Evolutionary conservation across 2,113 vertebrate species (phyloP).

Genomic region (Spizaetus ornatus): DNA sequence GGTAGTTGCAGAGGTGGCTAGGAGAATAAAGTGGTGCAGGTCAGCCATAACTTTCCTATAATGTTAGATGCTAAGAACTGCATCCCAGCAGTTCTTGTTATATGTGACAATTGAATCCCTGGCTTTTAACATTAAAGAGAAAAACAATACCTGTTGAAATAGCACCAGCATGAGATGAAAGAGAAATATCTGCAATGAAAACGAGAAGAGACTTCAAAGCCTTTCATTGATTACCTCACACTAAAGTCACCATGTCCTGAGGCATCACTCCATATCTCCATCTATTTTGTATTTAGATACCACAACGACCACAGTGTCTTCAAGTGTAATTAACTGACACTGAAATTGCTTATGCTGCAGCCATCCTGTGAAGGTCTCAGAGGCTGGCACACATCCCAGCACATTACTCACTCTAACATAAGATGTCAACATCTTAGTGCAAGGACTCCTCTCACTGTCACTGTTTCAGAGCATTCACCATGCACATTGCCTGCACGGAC

Average conservation of each 20-base stretch:
- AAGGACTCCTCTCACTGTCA: not conserved
- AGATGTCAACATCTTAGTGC: not conserved
- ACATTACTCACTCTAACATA: not conserved
- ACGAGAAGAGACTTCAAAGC: not conserved
- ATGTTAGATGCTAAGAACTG: not conserved
- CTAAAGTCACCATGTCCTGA: not conserved
- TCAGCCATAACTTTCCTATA: not conserved
- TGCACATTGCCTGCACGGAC: not conserved
- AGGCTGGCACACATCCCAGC: not conserved
- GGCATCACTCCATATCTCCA: not conserved
- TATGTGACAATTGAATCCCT: not conserved
- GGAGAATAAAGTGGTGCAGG: not conserved
- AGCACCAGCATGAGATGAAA: conserved; percentile 59
- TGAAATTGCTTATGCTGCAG: not conserved
- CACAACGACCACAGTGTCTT: not conserved
- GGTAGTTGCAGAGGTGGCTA: not conserved
- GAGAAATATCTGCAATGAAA: conserved; percentile 48
- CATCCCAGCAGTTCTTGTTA: not conserved
- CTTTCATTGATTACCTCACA: not conserved
- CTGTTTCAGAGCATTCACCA: not conserved
- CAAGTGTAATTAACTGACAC: not conserved
- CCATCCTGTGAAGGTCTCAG: not conserved
- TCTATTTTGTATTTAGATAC: not conserved
- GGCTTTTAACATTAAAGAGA: not conserved
- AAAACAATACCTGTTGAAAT: conserved; percentile 40